Conservation (phyloP, 2,888 invertebrate species). For the Chrysolina americana region DNA sequence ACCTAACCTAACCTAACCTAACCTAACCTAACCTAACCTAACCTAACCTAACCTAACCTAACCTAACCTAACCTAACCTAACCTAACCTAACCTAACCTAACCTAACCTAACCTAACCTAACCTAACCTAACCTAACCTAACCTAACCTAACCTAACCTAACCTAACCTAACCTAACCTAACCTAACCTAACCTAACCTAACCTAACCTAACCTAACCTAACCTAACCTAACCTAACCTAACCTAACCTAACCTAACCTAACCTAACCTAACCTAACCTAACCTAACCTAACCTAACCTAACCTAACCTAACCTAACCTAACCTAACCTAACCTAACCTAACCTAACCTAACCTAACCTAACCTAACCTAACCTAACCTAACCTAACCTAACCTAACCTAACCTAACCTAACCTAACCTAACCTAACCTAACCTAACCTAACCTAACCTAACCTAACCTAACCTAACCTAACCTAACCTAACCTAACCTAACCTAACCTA, state of each 20-base stretch:
- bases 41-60: slow-evolving; percentile 50
- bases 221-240: slow-evolving; percentile 34
- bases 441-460: too few species aligned
- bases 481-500: too few species aligned
- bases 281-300: slow-evolving; percentile 50
- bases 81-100: slow-evolving; percentile 37
- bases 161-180: slow-evolving; percentile 31
- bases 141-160: slow-evolving; percentile 30
- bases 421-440: slow-evolving; percentile 43
- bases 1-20: slow-evolving; percentile 50
- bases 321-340: slow-evolving; percentile 47
- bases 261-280: slow-evolving; percentile 49
- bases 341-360: slow-evolving; percentile 35
- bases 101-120: slow-evolving; percentile 30
- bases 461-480: too few species aligned
- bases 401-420: slow-evolving; percentile 50
- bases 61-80: too few species aligned
- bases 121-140: slow-evolving; percentile 36
- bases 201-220: slow-evolving; percentile 34
- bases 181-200: slow-evolving; percentile 34
- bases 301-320: slow-evolving; percentile 51
- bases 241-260: slow-evolving; percentile 30
- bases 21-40: slow-evolving; percentile 51
- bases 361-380: slow-evolving; percentile 50
- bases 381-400: slow-evolving; percentile 50